Percentiles rank a stretch among this genome's conserved stretches.
Evolutionary conservation across 2,888 invertebrate species (phyloP).

Genomic region (Mellilla xanthometata): DNA sequence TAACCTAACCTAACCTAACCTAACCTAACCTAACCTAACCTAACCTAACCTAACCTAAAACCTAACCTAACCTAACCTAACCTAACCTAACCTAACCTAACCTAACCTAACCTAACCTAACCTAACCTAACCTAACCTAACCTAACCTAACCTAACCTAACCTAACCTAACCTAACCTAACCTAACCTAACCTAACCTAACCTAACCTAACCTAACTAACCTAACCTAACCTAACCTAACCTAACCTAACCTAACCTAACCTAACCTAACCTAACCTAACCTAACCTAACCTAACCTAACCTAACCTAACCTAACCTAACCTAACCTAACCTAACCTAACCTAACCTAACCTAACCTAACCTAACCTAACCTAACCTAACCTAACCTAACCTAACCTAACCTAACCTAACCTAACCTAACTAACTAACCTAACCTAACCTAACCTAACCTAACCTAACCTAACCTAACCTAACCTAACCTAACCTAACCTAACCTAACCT

Average conservation of each 20-base stretch:
- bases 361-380: constrained; percentile 3
- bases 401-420: constrained; percentile 4
- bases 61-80: constrained; percentile 4
- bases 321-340: constrained; percentile 4
- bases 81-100: constrained; percentile 4
- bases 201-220: constrained; percentile 4
- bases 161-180: constrained; percentile 4
- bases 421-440: constrained; percentile 3
- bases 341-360: constrained; percentile 4
- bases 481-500: constrained; percentile 4
- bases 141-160: constrained; percentile 4
- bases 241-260: constrained; percentile 4
- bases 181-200: constrained; percentile 4
- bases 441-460: constrained; percentile 4
- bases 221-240: constrained; percentile 4
- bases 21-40: constrained; percentile 3
- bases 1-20: constrained; percentile 2
- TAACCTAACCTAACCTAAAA: constrained; percentile 3
- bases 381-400: constrained; percentile 4
- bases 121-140: constrained; percentile 4
- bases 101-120: constrained; percentile 4
- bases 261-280: constrained; percentile 4
- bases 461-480: constrained; percentile 4
- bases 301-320: constrained; percentile 4
- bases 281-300: constrained; percentile 4